Conservation (phyloP, 2,888 invertebrate genomes). For the Azorinus chamasolen region DNA sequence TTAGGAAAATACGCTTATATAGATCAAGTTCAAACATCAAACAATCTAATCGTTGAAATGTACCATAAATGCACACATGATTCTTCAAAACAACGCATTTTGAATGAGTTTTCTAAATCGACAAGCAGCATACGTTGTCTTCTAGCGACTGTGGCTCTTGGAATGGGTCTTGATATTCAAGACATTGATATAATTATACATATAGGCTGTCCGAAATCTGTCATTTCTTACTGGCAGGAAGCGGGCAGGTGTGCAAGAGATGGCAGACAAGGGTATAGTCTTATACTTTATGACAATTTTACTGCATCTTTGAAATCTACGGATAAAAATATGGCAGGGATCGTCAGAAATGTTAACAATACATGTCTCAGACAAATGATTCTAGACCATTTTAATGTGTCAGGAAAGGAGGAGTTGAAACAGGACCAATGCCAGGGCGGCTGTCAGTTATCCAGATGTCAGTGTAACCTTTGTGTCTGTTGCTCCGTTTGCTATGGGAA, state of each 20-base stretch:
- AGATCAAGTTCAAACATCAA: constrained; percentile 24
- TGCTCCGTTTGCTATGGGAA: no score
- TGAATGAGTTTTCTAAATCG: constrained; percentile 26
- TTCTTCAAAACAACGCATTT: constrained; percentile 43
- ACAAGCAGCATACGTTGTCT: constrained; percentile 39
- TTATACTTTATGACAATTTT: constrained; percentile 35
- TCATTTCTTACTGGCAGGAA: constrained; percentile 53
- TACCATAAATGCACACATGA: constrained; percentile 54
- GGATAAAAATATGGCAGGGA: constrained; percentile 21
- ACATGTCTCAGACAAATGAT: constrained; percentile 14
- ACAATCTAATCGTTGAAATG: constrained; percentile 56
- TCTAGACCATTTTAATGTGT: constrained; percentile 1
- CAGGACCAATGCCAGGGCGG: no score
- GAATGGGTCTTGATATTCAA: constrained; percentile 59
- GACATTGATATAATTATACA: constrained; percentile 41
- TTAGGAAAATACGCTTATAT: constrained; percentile 41
- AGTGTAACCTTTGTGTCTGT: no score
- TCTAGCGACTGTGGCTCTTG: constrained; percentile 51
- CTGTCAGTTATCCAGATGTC: no score
- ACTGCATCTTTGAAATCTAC: constrained; percentile 42
- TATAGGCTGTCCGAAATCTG: constrained; percentile 50
- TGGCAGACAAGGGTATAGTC: constrained; percentile 27
- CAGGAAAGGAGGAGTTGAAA: no score
- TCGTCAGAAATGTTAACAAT: constrained; percentile 6
- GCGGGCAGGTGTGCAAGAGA: constrained; percentile 51